Evolutionary conservation across 2,888 invertebrate genomes (phyloP), one percentile per base, ranked within the genome.

Genomic region (Cheilosia grossa): DNA sequence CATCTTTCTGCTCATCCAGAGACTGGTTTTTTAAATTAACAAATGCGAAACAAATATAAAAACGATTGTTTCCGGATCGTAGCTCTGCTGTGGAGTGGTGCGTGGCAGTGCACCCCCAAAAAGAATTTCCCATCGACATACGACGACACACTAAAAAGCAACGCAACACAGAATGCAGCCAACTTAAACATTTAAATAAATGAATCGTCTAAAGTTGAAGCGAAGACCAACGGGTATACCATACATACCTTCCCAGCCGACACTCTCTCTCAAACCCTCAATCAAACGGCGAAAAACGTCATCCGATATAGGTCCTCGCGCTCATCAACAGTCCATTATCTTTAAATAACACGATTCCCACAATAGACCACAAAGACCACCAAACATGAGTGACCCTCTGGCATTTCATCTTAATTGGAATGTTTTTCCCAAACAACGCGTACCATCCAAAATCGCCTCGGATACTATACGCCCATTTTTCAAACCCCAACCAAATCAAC

Each of bases 381-480:
- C 79, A 79, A 79, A 64, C 79, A 72, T 72, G 79, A 30, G 30
- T 72, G 64, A 58, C 72, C 79, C 72, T 72, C 64, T 72, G 79
- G 79, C 79, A 79, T 80, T 80, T 74, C 74, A 30, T 66, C 75
- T 75, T 61, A 80, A 75, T 85, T 37, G 56, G 64, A 61, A 51
- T 74, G 66, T 63, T 72, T 33, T 21, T 30, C 21, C 27, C 27
- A 27, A 27, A 27, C 27, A 27, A 27, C 27, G 19, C 3, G 10
- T 3, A 33, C 70, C 59, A 59, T 47, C 27, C 27, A 13, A 53
- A 54, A 58, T 42, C 63, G 19, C 40, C 49, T 66, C 75, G 56
- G 79, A 66, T 64, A 63, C 69, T 37, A 66, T 53, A 85, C 75
- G 75, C 75, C 75, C 85, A 81, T 81, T 81, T 85, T 56, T 85